Percentiles rank a stretch among this genome's conserved stretches.
These are phyloP conservation scores for Podabrus alpinus DNA, from an alignment of 2,888 invertebrate genomes.

Conservation along the genomic window DNA sequence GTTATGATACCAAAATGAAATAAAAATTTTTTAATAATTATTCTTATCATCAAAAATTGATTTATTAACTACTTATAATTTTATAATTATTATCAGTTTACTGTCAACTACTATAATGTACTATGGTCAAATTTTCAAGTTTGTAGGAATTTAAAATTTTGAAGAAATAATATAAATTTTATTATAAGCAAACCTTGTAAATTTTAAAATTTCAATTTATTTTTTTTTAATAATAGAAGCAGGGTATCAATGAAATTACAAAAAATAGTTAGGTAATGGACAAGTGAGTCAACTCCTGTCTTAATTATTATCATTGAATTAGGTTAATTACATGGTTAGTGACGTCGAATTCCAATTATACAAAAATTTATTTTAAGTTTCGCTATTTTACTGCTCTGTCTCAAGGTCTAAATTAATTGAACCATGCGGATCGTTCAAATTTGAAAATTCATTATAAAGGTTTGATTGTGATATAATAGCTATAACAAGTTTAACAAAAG, in stretches of 20 bases:
- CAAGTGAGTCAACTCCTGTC: background rate
- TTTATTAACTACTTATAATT: no score
- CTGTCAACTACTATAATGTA: no score
- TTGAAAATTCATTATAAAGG: background rate
- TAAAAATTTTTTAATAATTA: no score
- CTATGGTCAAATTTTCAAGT: no score
- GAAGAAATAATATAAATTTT: no score
- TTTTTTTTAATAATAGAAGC: background rate
- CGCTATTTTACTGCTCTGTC: background rate
- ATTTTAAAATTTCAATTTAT: background rate
- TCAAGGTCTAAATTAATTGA: conserved; percentile 1
- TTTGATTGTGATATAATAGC: background rate
- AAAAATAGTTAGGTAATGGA: background rate
- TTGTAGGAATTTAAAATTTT: no score
- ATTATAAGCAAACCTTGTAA: no score
- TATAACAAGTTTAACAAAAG: background rate
- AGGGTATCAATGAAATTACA: background rate
- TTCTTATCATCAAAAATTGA: no score
- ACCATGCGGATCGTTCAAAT: background rate
- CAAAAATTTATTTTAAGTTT: background rate
- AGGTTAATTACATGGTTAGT: background rate
- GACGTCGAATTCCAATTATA: background rate
- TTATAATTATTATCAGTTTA: no score
- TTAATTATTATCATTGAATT: background rate
- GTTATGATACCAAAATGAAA: no score